Evolutionary conservation across 2,888 invertebrate genomes (phyloP), one percentile per base, ranked within the genome.

Genomic region (Congeria kusceri): DNA sequence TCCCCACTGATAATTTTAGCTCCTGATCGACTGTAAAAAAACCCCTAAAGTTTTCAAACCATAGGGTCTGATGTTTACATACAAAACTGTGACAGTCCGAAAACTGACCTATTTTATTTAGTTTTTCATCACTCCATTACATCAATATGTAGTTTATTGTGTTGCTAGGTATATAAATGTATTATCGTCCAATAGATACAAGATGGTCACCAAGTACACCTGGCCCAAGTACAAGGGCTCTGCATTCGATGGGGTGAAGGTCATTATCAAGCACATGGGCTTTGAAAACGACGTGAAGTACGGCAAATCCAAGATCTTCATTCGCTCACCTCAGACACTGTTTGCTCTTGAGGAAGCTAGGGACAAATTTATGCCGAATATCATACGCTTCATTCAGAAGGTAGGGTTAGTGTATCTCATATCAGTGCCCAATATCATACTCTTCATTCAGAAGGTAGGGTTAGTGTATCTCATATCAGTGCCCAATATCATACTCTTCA

Each of bases 221-320:
- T 99, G 99, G 99, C 99, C 99, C 46, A 98, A 98, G 94, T 99
- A 96, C 95, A 95, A 96, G 75, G 96, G 96, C 67, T 94, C 94
- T 67, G 96, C 96, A 86, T 95, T 95, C 90, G 97, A 98, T 83
- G 98, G 98, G 1, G 97, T 97, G 3, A 95, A 96, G 91, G 96
- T 96, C 80, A 95, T 99, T 80, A 95, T 99, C 86, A 95, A 96
- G 63, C 97, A 98, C 86, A 95, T 96, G 89, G 95, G 96, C 49
- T 96, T 96, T 86, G 93, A 95, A 2, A 94, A 96, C 46, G 99
- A 99, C 92, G 98, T 98, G 25, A 97, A 97, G 93, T 98, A 96
- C 91, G 99, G 99, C 18, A 97, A 97, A 90, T 98, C 98, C 0
- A 99, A 99, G 94, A 95, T 99, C 67, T 99, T 99, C 92, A 97